phyloP scores from a whole-genome alignment of 2,113 vertebrate genomes.

The Amphiprion percula region DNA sequence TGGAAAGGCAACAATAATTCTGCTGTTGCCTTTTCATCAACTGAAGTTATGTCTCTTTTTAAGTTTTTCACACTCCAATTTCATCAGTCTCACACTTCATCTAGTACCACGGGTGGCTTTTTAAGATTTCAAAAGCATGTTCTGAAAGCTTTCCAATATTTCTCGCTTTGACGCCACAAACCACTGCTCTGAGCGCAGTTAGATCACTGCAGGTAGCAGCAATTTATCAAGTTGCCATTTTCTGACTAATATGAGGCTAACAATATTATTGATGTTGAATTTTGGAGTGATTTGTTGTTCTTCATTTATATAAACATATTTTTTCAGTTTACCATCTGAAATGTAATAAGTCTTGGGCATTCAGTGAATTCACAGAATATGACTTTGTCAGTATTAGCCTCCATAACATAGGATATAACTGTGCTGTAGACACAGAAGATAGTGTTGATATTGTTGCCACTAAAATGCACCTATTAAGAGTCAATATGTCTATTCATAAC shows the following conservation, averaged over 20 bases:
- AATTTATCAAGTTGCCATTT: neutral
- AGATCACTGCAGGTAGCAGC: constrained; percentile 8
- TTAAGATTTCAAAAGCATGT: constrained; percentile 19
- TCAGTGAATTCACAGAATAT: neutral
- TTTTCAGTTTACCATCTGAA: neutral
- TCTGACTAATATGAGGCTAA: constrained; percentile 13
- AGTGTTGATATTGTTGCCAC: no score
- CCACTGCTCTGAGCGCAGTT: neutral
- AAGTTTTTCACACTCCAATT: neutral
- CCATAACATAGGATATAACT: no score
- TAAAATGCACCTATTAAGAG: no score
- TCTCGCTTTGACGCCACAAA: constrained; percentile 1
- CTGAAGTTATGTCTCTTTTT: constrained; percentile 3
- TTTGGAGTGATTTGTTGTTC: neutral
- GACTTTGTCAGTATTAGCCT: no score
- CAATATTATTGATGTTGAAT: neutral
- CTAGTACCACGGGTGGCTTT: neutral
- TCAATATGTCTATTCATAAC: no score
- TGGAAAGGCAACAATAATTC: neutral
- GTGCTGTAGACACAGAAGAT: no score
- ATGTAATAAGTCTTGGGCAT: neutral
- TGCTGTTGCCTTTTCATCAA: neutral
- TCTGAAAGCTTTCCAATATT: constrained; percentile 32
- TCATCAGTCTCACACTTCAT: constrained; percentile 18
- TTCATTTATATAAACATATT: neutral